A percentile compares a stretch with the other conserved stretches of the same genome.
Evolutionary conservation across 2,888 invertebrate genomes (phyloP).

Genomic region (Gerris lacustris): DNA sequence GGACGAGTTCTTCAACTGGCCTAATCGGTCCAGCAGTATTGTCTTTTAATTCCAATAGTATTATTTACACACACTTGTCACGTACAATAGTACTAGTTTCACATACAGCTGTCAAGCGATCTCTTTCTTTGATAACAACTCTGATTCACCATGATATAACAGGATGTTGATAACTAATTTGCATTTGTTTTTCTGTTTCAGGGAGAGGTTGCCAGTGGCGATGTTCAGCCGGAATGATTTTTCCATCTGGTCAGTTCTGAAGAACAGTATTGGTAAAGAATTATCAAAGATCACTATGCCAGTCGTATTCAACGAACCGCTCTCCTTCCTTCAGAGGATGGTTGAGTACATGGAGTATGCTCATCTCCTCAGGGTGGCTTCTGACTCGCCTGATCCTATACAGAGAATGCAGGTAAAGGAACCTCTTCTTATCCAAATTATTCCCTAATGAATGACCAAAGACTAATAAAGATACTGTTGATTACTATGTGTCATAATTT

Average conservation of each 20-base stretch:
- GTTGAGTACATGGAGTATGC: constrained; percentile 91
- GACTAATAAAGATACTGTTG: too few relatives aligned
- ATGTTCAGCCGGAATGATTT: constrained; percentile 67
- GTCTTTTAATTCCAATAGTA: too few relatives aligned
- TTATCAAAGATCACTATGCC: constrained; percentile 94
- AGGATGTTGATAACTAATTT: too few relatives aligned
- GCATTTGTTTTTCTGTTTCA: constrained; percentile 35
- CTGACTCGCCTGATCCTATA: constrained; percentile 63
- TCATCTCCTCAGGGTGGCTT: constrained; percentile 58
- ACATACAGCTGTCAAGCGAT: too few relatives aligned
- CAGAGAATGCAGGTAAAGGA: constrained; percentile 62
- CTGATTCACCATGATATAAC: too few relatives aligned
- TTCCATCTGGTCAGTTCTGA: constrained; percentile 80
- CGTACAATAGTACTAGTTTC: too few relatives aligned
- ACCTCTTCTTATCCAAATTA: neutral
- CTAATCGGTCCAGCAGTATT: too few relatives aligned
- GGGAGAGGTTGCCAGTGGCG: constrained; percentile 56
- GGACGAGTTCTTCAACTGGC: too few relatives aligned
- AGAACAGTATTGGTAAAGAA: constrained; percentile 85
- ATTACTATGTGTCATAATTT: too few relatives aligned
- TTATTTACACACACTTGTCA: too few relatives aligned
- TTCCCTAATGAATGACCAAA: too few relatives aligned
- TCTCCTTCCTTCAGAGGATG: constrained; percentile 87
- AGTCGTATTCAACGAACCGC: constrained; percentile 89
- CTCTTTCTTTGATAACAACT: too few relatives aligned